Evolutionary conservation across 2,888 invertebrate species (phyloP).

Genomic region (Buathra laborator): DNA sequence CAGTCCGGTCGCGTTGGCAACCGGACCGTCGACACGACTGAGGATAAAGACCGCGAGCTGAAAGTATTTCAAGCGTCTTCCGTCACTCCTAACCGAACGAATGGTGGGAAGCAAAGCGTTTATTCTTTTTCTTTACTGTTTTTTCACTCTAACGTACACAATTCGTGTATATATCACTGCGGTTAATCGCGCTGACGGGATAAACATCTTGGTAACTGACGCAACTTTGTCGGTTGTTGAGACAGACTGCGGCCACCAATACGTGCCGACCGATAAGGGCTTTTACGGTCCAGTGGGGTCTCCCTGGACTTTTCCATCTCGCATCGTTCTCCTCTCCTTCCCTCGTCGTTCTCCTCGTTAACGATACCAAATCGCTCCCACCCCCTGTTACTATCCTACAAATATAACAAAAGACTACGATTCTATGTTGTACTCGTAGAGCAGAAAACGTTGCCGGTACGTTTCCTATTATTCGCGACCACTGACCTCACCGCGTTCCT

Average conservation of each 20-base stretch:
- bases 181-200: constrained; percentile 77
- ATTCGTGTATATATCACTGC: constrained; percentile 46
- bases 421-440: constrained; percentile 20
- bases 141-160: constrained; percentile 25
- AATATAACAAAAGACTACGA: constrained; percentile 7
- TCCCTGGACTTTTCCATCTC: constrained; percentile 65
- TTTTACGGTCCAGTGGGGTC: constrained; percentile 67
- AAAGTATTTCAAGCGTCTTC: constrained; percentile 54
- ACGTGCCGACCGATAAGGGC: constrained; percentile 79
- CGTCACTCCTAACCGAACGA: background rate
- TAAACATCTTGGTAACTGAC: constrained; percentile 82
- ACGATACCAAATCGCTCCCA: constrained; percentile 25
- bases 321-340: constrained; percentile 31
- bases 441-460: constrained; percentile 42
- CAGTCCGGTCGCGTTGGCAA: constrained; percentile 61
- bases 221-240: constrained; percentile 81
- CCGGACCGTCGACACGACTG: constrained; percentile 69
- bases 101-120: constrained; percentile 19
- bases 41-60: background rate
- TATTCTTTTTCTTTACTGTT: background rate
- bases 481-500: constrained; percentile 51
- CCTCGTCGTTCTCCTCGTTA: constrained; percentile 6
- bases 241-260: constrained; percentile 70
- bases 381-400: background rate
- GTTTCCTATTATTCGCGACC: constrained; percentile 64